phyloP scores from a whole-genome alignment of 2,113 vertebrate species.

The Oxyura jamaicensis region DNA sequence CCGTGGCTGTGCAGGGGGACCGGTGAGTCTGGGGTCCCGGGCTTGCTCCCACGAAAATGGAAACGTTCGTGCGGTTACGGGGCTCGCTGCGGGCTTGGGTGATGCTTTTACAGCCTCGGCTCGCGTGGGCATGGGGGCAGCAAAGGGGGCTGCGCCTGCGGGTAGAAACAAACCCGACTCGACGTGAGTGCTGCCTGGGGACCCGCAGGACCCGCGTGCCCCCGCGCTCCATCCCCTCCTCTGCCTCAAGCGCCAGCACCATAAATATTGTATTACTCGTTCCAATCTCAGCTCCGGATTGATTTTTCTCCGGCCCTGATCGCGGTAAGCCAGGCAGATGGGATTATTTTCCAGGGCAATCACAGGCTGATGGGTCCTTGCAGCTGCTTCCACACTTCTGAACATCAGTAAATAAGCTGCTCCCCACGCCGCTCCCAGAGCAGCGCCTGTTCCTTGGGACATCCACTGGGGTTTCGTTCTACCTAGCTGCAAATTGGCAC shows the following conservation, averaged over 20 bases:
- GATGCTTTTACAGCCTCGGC: neutral
- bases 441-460: neutral
- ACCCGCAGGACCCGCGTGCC: neutral
- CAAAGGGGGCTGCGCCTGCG: rapidly evolving
- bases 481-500: conserved; percentile 41
- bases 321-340: neutral
- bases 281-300: conserved; percentile 57
- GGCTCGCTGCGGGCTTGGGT: rapidly evolving
- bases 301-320: conserved; percentile 60
- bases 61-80: neutral
- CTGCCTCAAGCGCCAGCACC: neutral
- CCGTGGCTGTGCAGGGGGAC: neutral
- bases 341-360: conserved; percentile 72
- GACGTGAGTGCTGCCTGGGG: neutral
- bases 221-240: neutral
- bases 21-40: rapidly evolving
- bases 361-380: conserved; percentile 55
- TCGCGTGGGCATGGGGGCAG: rapidly evolving
- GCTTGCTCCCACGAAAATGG: rapidly evolving
- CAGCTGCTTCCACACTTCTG: conserved; percentile 61
- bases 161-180: rapidly evolving
- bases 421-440: neutral
- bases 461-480: neutral
- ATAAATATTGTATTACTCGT: conserved; percentile 59
- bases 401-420: conserved; percentile 34